Conservation (phyloP, 2,113 vertebrate species). For the Sebastes fasciatus region DNA sequence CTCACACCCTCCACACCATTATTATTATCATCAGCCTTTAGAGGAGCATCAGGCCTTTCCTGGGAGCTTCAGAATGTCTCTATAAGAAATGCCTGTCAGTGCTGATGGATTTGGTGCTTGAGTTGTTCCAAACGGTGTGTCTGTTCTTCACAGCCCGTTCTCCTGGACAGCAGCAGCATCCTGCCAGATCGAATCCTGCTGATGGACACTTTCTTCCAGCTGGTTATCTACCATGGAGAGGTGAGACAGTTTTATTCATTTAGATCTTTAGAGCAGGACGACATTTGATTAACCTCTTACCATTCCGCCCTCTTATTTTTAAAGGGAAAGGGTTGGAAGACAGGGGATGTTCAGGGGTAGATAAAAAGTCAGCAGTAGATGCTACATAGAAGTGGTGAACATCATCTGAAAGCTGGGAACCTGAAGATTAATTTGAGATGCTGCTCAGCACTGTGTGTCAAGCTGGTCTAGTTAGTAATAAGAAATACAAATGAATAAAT, state of each 20-base stretch:
- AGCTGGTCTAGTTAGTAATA: too few relatives aligned
- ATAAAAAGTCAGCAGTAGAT: too few relatives aligned
- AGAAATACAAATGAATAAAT: too few relatives aligned
- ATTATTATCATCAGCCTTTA: not conserved
- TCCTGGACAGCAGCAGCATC: conserved; percentile 98
- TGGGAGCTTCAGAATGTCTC: not conserved
- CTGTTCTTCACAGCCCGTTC: conserved; percentile 87
- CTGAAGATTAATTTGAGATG: too few relatives aligned
- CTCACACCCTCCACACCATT: conserved; percentile 26
- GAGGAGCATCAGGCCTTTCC: not conserved
- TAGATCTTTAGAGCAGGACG: not conserved
- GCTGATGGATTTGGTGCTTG: not conserved
- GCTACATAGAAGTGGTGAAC: too few relatives aligned
- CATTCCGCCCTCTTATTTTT: too few relatives aligned
- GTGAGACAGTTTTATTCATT: conserved; percentile 73
- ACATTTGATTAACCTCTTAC: not conserved
- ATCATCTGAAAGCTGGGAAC: too few relatives aligned
- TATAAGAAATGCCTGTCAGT: not conserved
- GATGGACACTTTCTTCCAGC: conserved; percentile 99
- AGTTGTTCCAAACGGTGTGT: conserved; percentile 14
- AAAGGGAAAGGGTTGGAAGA: too few relatives aligned
- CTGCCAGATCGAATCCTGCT: conserved; percentile 94
- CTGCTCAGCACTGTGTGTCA: too few relatives aligned
- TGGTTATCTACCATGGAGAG: conserved; percentile 98
- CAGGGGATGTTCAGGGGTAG: too few relatives aligned